Evolutionary conservation across 1,140 invertebrate species (phyloP).

Genomic region (Drosophila virilis): DNA sequence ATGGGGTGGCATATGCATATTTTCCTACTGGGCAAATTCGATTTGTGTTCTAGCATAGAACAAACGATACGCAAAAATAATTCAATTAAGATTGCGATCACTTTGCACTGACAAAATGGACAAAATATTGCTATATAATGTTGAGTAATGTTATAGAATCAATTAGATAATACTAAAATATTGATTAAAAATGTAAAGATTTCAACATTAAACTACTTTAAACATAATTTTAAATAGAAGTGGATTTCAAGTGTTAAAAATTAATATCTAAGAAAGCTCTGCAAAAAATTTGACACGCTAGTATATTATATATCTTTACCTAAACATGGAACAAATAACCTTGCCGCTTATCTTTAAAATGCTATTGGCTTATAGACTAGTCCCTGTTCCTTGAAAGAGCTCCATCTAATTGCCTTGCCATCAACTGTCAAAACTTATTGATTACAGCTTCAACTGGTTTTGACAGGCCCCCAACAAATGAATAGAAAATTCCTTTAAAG

Average conservation of each 20-base stretch:
- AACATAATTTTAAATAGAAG: too few relatives aligned
- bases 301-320: too few relatives aligned
- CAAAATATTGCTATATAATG: too few relatives aligned
- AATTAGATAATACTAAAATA: too few relatives aligned
- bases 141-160: too few relatives aligned
- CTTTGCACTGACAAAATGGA: background rate
- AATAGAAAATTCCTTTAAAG: constrained; percentile 13
- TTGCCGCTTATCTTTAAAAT: background rate
- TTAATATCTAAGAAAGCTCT: too few relatives aligned
- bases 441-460: constrained; percentile 31
- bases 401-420: constrained; percentile 35
- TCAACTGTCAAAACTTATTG: constrained; percentile 18
- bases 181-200: too few relatives aligned
- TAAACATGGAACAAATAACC: too few relatives aligned
- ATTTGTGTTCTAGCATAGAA: constrained; percentile 7
- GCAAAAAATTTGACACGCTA: too few relatives aligned
- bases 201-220: too few relatives aligned
- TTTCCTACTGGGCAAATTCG: constrained; percentile 24
- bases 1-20: background rate
- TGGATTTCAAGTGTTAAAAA: too few relatives aligned
- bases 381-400: constrained; percentile 1
- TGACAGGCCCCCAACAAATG: constrained; percentile 43
- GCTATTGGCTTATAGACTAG: background rate
- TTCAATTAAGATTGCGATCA: constrained; percentile 19
- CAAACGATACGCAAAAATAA: constrained; percentile 18